These are phyloP conservation scores for Marasmarcha lunaedactyla DNA, from an alignment of 2,888 invertebrate species.

Conservation along the genomic window DNA sequence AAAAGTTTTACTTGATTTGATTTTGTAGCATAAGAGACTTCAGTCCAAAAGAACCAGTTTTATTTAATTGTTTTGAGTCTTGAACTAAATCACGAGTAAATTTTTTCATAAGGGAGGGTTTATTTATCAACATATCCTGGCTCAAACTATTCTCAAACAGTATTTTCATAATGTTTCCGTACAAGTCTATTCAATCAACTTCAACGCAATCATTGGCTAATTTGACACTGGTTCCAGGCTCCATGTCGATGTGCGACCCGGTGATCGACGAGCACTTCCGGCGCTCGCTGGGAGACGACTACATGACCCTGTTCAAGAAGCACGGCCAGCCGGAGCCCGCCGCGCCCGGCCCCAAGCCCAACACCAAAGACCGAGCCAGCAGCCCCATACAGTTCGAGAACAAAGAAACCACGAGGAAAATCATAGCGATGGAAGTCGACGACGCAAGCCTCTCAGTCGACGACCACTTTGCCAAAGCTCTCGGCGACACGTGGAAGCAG, in stretches of 20 bases:
- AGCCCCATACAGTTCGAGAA: constrained; percentile 57
- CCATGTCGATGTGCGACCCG: constrained; percentile 85
- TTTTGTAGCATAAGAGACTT: no score
- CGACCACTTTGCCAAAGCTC: constrained; percentile 92
- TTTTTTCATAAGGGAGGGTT: no score
- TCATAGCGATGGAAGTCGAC: constrained; percentile 71
- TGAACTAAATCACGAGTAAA: no score
- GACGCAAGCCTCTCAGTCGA: constrained; percentile 78
- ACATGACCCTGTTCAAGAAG: constrained; percentile 77
- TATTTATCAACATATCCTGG: no score
- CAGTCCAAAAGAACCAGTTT: no score
- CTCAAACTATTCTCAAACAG: no score
- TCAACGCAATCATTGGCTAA: no score
- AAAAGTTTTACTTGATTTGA: no score
- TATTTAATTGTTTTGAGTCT: no score
- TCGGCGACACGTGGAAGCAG: constrained; percentile 86
- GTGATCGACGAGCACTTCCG: constrained; percentile 97
- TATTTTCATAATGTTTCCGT: no score
- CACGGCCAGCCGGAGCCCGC: constrained; percentile 40
- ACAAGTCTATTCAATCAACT: no score
- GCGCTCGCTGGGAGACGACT: constrained; percentile 87
- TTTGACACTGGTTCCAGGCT: constrained; percentile 73
- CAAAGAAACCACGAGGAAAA: constrained; percentile 46
- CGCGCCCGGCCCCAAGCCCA: constrained; percentile 42
- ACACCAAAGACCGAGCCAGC: constrained; percentile 60